Evolutionary conservation across 2,888 invertebrate species (phyloP), one percentile per base, ranked within the genome.

Genomic region (Melitaea athalia): DNA sequence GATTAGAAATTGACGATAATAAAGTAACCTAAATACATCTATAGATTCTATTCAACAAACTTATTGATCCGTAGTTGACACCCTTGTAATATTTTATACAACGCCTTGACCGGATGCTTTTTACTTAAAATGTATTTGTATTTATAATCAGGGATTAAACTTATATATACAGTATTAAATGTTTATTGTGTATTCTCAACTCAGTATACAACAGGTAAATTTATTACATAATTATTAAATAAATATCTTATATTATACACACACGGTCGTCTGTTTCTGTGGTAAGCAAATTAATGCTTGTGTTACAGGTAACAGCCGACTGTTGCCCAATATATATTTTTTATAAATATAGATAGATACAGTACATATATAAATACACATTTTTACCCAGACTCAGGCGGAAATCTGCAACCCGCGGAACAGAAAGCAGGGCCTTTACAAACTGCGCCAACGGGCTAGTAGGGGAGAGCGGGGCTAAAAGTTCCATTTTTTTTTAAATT

Each of bases 111-210:
- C 33, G 33, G 3, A 38, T 0, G 8, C n/a, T 38, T 55, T 55
- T 55, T 55, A 33, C 24, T 38, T 33, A 33, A 38, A 7, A 33
- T 55, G 12, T 33, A 55, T 33, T 38, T 6, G n/a, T 55, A 55
- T 55, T 55, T 55, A 33, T 55, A 8, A 33, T 12, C 55, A 6
- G 6, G 7, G 38, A n/a, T 12, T n/a, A 17, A 55, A 55, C n/a
- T n/a, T 55, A n/a, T 38, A n/a, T 55, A 55, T 55, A 33, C 55
- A 38, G 55, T 55, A 55, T n/a, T 10, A 6, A n/a, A 38, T 55
- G 33, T 38, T 38, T 6, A 17, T 55, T 55, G 38, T 55, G 55
- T 38, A 55, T n/a, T 55, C 33, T 14, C 5, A n/a, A 33, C 6
- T 38, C 38, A 55, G 38, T 38, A 10, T 6, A 8, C 2, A n/a